phyloP scores from a whole-genome alignment of 2,888 invertebrate genomes.

The Tetrapedia diversipes region DNA sequence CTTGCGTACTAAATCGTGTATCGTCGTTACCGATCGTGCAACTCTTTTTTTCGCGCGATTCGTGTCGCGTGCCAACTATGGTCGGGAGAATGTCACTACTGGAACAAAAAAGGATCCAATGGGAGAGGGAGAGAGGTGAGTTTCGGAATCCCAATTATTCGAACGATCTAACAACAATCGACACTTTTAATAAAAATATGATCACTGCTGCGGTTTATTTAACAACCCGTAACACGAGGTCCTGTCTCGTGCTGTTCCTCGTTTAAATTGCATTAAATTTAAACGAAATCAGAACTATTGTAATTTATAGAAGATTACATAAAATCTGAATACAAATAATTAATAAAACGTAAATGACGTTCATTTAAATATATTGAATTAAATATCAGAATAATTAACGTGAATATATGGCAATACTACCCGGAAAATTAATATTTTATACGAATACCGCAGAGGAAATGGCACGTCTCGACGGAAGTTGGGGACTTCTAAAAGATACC shows the following conservation, averaged over 20 bases:
- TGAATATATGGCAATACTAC: not conserved
- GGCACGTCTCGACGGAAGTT: slow-evolving; percentile 90
- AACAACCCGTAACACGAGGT: no score
- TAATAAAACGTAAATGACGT: not conserved
- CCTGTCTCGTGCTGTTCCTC: not conserved
- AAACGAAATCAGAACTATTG: not conserved
- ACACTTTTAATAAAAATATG: not conserved
- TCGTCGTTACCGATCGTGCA: not conserved
- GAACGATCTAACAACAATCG: not conserved
- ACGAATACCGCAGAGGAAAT: slow-evolving; percentile 88
- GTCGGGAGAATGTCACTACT: slow-evolving; percentile 85
- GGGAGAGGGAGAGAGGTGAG: slow-evolving; percentile 96
- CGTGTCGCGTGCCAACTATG: slow-evolving; percentile 56
- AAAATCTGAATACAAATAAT: not conserved
- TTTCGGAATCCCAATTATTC: slow-evolving; percentile 17
- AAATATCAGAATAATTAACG: not conserved
- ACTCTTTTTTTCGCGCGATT: slow-evolving; percentile 11
- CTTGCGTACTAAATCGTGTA: not conserved
- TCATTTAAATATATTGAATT: not conserved
- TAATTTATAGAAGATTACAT: not conserved
- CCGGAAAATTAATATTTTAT: slow-evolving; percentile 35
- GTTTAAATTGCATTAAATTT: not conserved
- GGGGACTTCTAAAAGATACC: slow-evolving; percentile 86
- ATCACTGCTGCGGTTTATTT: not conserved
- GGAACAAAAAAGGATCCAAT: slow-evolving; percentile 95